A percentile compares a stretch with the other conserved stretches of the same genome.
phyloP scores from a whole-genome alignment of 2,888 invertebrate species.

The Coenonympha glycerion region DNA sequence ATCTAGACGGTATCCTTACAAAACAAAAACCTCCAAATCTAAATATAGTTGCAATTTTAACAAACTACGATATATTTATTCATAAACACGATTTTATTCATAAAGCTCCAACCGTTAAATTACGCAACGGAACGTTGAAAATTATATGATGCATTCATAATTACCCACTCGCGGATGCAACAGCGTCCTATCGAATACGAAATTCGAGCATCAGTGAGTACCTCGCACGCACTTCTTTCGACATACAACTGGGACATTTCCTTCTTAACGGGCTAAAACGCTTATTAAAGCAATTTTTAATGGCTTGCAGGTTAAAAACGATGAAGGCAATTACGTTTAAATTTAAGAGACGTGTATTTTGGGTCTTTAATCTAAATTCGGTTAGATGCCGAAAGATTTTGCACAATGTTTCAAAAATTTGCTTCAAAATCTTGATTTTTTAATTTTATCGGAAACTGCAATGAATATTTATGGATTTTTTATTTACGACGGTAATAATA shows the following conservation, averaged over 20 bases:
- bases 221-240: not conserved
- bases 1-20: not conserved
- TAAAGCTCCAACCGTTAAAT: constrained; percentile 8
- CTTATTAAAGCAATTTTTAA: not conserved
- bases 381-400: too few species aligned
- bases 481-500: too few species aligned
- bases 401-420: too few species aligned
- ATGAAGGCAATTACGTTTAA: too few species aligned
- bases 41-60: not conserved
- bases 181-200: constrained; percentile 32
- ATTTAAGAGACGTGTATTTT: not conserved
- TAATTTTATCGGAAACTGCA: too few species aligned
- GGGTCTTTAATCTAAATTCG: too few species aligned
- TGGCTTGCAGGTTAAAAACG: too few species aligned
- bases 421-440: too few species aligned
- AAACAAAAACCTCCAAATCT: not conserved
- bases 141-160: constrained; percentile 18
- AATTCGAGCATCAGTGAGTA: constrained; percentile 17
- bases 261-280: not conserved
- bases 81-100: constrained; percentile 6
- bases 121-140: constrained; percentile 6
- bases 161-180: constrained; percentile 31
- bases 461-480: too few species aligned
- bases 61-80: constrained; percentile 1
- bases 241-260: not conserved